Base-by-base conservation (phyloP, 2,888 invertebrate species). In the Agapetus fuscipes region DNA sequence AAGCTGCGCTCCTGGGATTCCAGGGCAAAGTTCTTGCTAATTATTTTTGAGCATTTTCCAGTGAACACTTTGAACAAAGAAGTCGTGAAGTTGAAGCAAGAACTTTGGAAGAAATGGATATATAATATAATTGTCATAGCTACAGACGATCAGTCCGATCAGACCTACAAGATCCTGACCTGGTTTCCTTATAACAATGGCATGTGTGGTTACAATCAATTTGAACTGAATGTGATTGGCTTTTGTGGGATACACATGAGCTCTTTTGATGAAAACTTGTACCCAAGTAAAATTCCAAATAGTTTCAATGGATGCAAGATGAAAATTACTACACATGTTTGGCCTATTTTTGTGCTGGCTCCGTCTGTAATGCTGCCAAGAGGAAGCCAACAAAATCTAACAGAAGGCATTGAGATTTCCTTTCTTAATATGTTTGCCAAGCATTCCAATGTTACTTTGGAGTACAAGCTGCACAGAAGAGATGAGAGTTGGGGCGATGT, bases 261-360 rank as follows among this genome's bases (percentile, higher is more conserved):
- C 20, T 4, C 20, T 20, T 20, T 6, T 9, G 9, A 20, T 9
- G 20, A 20, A 4, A 9, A 20, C 20, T 20, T 20, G 20, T 20
- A 6, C 9, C 20, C 20, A 20, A 9, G 9, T 4, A 20, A 20
- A 20, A 20, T 50, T 17, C 49, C 49, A 2, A 28, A 42, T 5
- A 30, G 39, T 30, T 34, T 51, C 11, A 37, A 40, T 12, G 34
- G 28, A 10, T 51, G 50, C 34, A 37, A 38, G 15, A 39, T 50
- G 4, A 38, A 13, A 17, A 48, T 49, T 4, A 37, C 46, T 7
- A 45, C 50, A 7, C 48, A 48, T 17, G 26, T 48, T 6, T 51
- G 49, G 49, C 51, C 50, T 6, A 48, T 50, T 2, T 50, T 44
- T 25, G 46, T 50, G n/a, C 40, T 51, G 33, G 27, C 38, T 10